phyloP scores from a whole-genome alignment of 2,113 vertebrate species.

The Cinclus mexicanus region DNA sequence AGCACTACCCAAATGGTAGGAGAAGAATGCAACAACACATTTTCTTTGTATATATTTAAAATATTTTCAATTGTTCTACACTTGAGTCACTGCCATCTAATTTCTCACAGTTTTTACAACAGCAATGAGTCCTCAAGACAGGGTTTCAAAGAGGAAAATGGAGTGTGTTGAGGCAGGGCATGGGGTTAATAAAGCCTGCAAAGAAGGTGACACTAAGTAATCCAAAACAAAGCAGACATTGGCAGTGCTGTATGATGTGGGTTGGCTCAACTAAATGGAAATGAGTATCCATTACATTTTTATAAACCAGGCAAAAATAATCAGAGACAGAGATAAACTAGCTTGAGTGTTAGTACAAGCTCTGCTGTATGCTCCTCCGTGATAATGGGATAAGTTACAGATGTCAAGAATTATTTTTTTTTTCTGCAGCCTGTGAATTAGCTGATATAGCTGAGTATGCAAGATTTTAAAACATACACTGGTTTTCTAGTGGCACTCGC shows the following conservation, averaged over 20 bases:
- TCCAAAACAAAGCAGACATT: background rate
- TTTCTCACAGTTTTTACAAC: background rate
- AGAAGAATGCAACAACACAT: background rate
- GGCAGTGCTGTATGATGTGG: background rate
- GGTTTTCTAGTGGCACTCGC: background rate
- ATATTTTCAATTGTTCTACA: background rate
- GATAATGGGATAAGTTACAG: background rate
- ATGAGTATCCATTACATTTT: background rate
- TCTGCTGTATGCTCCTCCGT: background rate
- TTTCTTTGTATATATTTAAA: background rate
- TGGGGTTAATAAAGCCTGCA: background rate
- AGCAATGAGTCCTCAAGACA: background rate
- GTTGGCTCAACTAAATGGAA: background rate
- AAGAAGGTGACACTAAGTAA: background rate
- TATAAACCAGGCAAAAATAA: background rate
- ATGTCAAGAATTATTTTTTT: background rate
- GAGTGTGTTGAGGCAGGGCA: background rate
- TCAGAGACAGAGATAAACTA: background rate
- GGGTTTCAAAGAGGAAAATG: background rate
- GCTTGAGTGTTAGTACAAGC: background rate
- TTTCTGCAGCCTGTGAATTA: background rate
- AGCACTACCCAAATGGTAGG: background rate
- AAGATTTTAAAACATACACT: background rate
- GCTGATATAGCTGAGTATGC: background rate
- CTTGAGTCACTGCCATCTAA: background rate